Base-by-base conservation (phyloP, 1,140 invertebrate species). In the Mycetomoellerius zeteki region DNA sequence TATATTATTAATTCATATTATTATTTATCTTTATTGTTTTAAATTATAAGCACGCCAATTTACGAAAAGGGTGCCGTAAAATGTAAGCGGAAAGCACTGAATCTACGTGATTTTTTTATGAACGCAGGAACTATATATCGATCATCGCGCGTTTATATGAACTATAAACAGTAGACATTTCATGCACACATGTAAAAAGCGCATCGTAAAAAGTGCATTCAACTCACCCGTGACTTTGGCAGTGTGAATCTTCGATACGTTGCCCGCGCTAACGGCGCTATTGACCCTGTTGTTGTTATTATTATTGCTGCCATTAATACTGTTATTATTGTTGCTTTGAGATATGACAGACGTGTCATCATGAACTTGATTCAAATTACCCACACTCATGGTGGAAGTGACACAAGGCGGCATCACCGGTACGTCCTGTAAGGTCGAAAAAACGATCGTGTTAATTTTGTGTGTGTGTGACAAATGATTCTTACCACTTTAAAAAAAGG, bases 311-410 rank as follows among this genome's bases (percentile, higher is more conserved):
- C 60, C 81, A 43, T 89, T 90, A 43, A 81, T 90, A 58, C 88
- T 88, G 4, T 52, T 65, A 54, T 80, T 80, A 76, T 89, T 90
- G 86, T 85, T 91, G 65, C 71, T 64, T 52, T 88, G 88, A 56
- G 91, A 43, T 67, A 78, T 88, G 52, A 86, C 81, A 60, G 91
- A 90, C 67, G 89, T 85, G 47, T 86, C 91, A 85, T 94, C 92
- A 64, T 91, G 92, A 86, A 90, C 90, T 87, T 94, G 92, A 82
- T 90, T 94, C 81, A 94, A 93, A 92, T 94, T 94, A 89, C 92
- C 94, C 67, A 87, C 92, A 90, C 94, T 94, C 90, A 93, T 89
- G 30, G 94, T 91, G 90, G 94, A 93, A 91, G 94, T 92, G 86
- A 95, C 92, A 92, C 93, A 94, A 88, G 93, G 89, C 84, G 93